These are phyloP conservation scores for Scotopteryx bipunctaria DNA, from an alignment of 2,888 invertebrate species.

Conservation along the genomic window DNA sequence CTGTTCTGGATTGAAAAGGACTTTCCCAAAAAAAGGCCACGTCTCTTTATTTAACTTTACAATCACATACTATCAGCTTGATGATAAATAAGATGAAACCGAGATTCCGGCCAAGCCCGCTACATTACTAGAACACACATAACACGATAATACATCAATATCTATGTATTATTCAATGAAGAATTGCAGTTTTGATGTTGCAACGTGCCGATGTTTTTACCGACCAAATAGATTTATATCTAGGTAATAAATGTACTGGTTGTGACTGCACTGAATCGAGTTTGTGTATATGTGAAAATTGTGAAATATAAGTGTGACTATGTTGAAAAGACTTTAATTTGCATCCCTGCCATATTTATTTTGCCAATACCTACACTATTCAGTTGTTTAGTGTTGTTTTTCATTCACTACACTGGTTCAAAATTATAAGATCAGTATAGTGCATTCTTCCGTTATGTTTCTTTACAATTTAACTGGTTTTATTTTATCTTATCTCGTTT, in stretches of 20 bases:
- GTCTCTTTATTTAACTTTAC: too few relatives aligned
- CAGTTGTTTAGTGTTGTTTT: too few relatives aligned
- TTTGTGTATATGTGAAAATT: slow-evolving; percentile 42
- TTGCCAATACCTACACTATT: too few relatives aligned
- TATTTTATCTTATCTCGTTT: too few relatives aligned
- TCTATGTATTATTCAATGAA: slow-evolving; percentile 72
- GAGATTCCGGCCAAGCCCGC: slow-evolving; percentile 40
- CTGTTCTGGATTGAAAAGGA: too few relatives aligned
- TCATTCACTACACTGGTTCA: too few relatives aligned
- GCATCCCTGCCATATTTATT: too few relatives aligned
- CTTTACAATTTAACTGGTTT: too few relatives aligned
- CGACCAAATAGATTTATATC: slow-evolving; percentile 55
- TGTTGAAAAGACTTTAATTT: neutral
- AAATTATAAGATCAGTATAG: too few relatives aligned
- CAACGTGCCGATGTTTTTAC: slow-evolving; percentile 62
- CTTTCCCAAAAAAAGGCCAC: too few relatives aligned
- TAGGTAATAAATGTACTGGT: slow-evolving; percentile 54
- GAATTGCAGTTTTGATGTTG: slow-evolving; percentile 71
- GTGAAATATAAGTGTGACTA: slow-evolving; percentile 7
- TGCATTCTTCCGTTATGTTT: too few relatives aligned
- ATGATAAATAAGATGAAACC: neutral
- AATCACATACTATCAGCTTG: too few relatives aligned
- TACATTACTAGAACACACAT: slow-evolving; percentile 45
- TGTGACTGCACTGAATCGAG: slow-evolving; percentile 53
- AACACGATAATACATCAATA: slow-evolving; percentile 69